Percentiles rank a stretch among this genome's conserved stretches.
These are phyloP conservation scores for Cossypha polioptera DNA, from an alignment of 2,797 vertebrate species.

Conservation along the genomic window DNA sequence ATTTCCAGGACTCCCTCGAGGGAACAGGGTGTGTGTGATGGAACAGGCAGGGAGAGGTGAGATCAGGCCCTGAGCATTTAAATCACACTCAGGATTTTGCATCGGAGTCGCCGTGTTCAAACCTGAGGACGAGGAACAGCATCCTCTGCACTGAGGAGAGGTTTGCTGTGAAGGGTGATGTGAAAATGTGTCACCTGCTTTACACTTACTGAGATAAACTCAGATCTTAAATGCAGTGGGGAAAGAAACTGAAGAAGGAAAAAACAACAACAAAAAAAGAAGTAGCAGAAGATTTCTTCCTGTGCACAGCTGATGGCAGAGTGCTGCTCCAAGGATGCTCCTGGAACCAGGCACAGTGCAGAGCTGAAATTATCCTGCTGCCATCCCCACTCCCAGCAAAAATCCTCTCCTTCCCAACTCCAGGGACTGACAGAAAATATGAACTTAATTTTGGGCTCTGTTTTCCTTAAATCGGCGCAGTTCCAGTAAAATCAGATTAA, in stretches of 20 bases:
- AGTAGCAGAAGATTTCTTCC: not conserved
- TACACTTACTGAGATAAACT: rapidly evolving
- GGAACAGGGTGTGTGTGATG: not conserved
- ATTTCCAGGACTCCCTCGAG: not conserved
- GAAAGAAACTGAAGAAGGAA: not conserved
- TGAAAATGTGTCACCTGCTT: rapidly evolving
- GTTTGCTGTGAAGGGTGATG: rapidly evolving
- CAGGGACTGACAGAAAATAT: constrained; percentile 30
- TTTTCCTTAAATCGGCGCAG: constrained; percentile 58
- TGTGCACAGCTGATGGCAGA: not conserved
- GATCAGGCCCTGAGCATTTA: not conserved
- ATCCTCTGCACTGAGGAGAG: not conserved
- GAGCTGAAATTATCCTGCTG: not conserved
- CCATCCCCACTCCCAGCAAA: not conserved
- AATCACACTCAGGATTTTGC: not conserved
- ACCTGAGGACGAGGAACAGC: not conserved
- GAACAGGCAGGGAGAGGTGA: not conserved
- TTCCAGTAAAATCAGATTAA: constrained; percentile 74
- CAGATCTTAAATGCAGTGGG: not conserved
- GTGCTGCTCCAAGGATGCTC: not conserved
- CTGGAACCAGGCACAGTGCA: not conserved
- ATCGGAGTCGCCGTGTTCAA: rapidly evolving
- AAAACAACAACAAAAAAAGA: not conserved
- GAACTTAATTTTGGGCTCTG: constrained; percentile 63
- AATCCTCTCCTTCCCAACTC: not conserved